These are phyloP conservation scores for Australoheros facetus DNA, from an alignment of 2,797 vertebrate species.

Conservation along the genomic window DNA sequence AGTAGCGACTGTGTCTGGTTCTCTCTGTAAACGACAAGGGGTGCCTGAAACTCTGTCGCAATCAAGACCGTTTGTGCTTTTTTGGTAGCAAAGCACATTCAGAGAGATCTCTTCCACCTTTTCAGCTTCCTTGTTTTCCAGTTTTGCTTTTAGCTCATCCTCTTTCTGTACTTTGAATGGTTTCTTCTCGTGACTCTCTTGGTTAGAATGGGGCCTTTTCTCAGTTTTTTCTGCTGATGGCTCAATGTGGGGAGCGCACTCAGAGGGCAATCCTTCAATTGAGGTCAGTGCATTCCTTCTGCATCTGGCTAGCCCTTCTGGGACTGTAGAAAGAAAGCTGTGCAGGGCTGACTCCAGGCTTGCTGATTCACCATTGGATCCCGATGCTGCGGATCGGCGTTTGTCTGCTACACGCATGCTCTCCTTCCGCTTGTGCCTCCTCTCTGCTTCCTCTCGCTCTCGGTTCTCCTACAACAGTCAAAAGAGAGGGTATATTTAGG, in stretches of 20 bases:
- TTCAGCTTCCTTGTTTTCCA: constrained; percentile 34
- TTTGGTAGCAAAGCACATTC: constrained; percentile 62
- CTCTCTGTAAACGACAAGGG: background rate
- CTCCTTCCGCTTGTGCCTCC: constrained; percentile 63
- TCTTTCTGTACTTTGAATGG: constrained; percentile 24
- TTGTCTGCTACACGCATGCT: constrained; percentile 52
- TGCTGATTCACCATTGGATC: constrained; percentile 17
- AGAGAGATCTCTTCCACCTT: constrained; percentile 48
- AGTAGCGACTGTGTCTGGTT: constrained; percentile 13
- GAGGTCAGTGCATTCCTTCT: constrained; percentile 41
- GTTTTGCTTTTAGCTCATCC: background rate
- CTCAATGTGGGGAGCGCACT: background rate
- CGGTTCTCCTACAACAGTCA: constrained; percentile 73
- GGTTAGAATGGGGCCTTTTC: background rate
- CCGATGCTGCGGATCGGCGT: constrained; percentile 64
- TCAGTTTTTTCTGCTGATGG: background rate
- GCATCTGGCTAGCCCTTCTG: constrained; percentile 42
- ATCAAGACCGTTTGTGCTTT: constrained; percentile 10
- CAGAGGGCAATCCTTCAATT: constrained; percentile 21
- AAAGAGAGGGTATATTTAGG: background rate
- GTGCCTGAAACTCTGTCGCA: constrained; percentile 23
- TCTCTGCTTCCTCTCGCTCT: constrained; percentile 73
- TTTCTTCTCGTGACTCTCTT: constrained; percentile 39
- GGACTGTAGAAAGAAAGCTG: constrained; percentile 66
- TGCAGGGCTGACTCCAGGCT: constrained; percentile 75